Percentiles rank a stretch among this genome's conserved stretches.
Evolutionary conservation across 1,140 invertebrate genomes (phyloP).

Genomic region (Venustaconcha ellipsiformis): DNA sequence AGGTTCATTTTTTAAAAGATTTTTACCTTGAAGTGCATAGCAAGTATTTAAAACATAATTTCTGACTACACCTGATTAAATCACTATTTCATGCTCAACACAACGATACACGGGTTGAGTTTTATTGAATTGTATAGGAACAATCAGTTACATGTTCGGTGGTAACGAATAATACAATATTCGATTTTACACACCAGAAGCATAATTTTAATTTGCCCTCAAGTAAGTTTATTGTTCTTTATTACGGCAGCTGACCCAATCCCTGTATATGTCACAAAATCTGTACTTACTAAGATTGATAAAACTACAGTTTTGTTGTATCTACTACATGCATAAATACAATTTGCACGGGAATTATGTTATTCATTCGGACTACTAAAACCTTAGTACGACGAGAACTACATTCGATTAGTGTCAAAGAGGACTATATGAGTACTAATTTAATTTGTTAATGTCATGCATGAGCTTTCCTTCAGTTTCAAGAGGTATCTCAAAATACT

Average conservation of each 20-base stretch:
- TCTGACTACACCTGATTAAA: no score
- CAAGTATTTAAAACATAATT: no score
- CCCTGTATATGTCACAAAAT: not conserved
- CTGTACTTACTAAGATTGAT: not conserved
- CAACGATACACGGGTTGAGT: no score
- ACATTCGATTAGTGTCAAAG: not conserved
- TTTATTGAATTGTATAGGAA: no score
- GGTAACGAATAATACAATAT: no score
- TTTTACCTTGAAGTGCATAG: no score
- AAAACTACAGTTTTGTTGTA: not conserved
- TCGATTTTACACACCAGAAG: no score
- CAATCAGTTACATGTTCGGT: no score
- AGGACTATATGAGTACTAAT: not conserved
- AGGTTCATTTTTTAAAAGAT: no score
- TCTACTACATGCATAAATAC: not conserved
- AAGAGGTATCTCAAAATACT: conserved; percentile 5
- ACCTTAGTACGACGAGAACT: not conserved
- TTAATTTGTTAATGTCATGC: not conserved
- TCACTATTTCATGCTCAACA: no score
- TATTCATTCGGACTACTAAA: not conserved
- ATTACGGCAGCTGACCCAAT: not conserved
- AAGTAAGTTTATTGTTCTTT: no score
- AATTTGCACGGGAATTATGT: not conserved
- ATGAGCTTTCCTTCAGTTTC: conserved; percentile 2
- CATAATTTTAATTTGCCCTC: no score